Percentiles rank a stretch among this genome's conserved stretches.
Evolutionary conservation across 64 coral and sea anemone genomes (phyloP).

Genomic region (Acropora yongei): DNA sequence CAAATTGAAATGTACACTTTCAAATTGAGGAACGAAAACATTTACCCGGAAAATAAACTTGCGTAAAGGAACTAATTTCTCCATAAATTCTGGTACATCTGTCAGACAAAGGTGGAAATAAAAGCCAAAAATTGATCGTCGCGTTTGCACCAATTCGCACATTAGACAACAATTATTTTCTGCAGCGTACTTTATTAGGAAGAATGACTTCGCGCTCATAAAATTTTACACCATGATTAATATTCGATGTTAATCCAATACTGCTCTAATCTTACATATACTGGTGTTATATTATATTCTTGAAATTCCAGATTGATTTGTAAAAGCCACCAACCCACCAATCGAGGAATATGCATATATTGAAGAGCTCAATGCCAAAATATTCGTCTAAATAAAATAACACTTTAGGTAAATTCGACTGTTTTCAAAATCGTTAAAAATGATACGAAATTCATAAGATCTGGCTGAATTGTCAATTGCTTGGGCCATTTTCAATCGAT

Average conservation of each 20-base stretch:
- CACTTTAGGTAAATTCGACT: background rate
- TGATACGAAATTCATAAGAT: background rate
- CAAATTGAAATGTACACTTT: constrained; percentile 30
- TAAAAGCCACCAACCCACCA: background rate
- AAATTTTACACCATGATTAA: background rate
- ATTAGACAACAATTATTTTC: background rate
- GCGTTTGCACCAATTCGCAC: too few relatives aligned
- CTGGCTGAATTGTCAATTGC: background rate
- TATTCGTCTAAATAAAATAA: background rate
- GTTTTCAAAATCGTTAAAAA: background rate
- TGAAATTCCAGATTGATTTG: background rate
- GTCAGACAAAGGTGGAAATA: background rate
- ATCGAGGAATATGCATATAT: background rate
- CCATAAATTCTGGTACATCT: background rate
- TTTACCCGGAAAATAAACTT: background rate
- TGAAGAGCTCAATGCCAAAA: background rate
- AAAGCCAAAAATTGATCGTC: background rate
- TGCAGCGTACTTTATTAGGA: background rate
- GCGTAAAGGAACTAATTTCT: background rate
- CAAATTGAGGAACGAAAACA: background rate
- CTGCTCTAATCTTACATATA: background rate
- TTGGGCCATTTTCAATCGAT: background rate
- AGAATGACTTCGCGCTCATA: background rate
- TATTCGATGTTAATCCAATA: constrained; percentile 16
- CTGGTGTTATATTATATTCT: background rate